Evolutionary conservation across 2,888 invertebrate genomes (phyloP).

Genomic region (Phoenoteleia sp.): DNA sequence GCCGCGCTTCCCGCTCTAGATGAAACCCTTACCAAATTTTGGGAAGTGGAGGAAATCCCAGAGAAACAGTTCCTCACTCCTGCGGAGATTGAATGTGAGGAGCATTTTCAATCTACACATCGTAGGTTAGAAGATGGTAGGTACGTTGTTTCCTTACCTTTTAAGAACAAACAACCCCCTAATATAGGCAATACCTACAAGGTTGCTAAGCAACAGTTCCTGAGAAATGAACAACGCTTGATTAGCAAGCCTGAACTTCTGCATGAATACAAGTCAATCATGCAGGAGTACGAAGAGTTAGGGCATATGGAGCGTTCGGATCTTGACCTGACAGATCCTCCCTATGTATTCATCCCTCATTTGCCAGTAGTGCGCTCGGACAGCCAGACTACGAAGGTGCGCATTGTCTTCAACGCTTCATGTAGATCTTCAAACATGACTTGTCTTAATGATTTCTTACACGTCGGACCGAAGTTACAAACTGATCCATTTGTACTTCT

Average conservation of each 20-base stretch:
- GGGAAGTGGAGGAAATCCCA: not conserved
- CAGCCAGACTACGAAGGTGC: not conserved
- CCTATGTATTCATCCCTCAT: not conserved
- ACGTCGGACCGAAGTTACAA: no score
- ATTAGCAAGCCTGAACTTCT: not conserved
- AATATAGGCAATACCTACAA: no score
- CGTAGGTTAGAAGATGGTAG: no score
- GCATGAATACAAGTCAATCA: not conserved
- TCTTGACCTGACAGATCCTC: not conserved
- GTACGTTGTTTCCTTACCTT: no score
- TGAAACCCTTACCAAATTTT: not conserved
- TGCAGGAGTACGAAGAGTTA: not conserved
- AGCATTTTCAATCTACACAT: not conserved
- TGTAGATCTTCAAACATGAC: not conserved
- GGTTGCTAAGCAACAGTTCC: no score
- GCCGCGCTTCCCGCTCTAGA: no score
- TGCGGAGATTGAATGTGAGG: not conserved
- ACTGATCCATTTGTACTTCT: no score
- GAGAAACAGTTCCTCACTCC: not conserved
- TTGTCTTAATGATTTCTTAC: no score
- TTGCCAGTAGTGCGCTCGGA: not conserved
- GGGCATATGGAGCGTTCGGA: not conserved
- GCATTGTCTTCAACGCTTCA: constrained; percentile 1
- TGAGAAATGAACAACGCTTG: not conserved
- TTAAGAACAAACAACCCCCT: no score